Conservation (phyloP, 1,140 invertebrate species). For the Melitaea cinxia region DNA sequence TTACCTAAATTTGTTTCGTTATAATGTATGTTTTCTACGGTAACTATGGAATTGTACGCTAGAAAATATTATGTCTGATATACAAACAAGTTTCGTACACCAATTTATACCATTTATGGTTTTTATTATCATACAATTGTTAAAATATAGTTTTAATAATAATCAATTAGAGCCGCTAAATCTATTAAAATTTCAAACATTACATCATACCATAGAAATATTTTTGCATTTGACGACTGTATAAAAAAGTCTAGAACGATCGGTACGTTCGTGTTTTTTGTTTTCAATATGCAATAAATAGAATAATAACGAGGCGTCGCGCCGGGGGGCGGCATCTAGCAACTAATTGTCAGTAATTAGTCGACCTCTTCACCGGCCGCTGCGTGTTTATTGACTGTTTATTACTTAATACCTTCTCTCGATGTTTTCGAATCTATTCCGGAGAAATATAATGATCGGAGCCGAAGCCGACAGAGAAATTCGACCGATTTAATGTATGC, state of each 20-base stretch:
- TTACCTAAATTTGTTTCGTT: too few relatives aligned
- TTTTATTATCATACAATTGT: background rate
- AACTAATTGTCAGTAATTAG: slow-evolving; percentile 71
- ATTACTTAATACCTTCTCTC: slow-evolving; percentile 62
- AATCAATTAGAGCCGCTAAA: background rate
- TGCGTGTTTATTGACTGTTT: slow-evolving; percentile 66
- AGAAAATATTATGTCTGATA: too few relatives aligned
- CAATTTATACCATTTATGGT: background rate
- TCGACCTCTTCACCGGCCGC: slow-evolving; percentile 31
- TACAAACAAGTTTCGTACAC: too few relatives aligned
- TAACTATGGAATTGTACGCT: too few relatives aligned
- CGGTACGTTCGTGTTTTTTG: slow-evolving; percentile 40
- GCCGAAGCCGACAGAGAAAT: slow-evolving; percentile 39
- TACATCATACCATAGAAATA: background rate
- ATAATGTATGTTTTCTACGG: too few relatives aligned
- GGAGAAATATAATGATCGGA: slow-evolving; percentile 31
- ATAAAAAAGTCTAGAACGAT: slow-evolving; percentile 10
- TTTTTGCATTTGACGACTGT: background rate
- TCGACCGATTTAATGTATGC: slow-evolving; percentile 22
- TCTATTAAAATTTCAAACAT: background rate
- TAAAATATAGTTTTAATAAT: background rate
- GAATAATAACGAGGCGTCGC: slow-evolving; percentile 33
- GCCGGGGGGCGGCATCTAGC: slow-evolving; percentile 47
- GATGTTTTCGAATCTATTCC: slow-evolving; percentile 39
- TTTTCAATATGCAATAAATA: slow-evolving; percentile 72